phyloP scores from a whole-genome alignment of 1,140 invertebrate species.

The Habropoda laboriosa region DNA sequence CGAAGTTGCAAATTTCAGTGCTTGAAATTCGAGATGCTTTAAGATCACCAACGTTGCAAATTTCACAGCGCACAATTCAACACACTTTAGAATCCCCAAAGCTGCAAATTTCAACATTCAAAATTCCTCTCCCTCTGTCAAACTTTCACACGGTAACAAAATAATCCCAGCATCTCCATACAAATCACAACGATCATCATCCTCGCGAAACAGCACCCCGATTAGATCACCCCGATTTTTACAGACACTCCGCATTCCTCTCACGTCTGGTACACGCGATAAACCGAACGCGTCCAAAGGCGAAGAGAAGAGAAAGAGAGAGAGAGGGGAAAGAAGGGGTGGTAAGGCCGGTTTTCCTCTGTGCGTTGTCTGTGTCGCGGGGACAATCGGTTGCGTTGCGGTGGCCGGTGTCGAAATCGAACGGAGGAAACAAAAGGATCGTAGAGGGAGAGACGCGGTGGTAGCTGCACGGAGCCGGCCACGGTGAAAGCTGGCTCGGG shows the following conservation, averaged over 20 bases:
- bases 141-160: too few species aligned
- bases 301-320: neutral
- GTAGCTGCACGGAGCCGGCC: slow-evolving; percentile 16
- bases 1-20: too few species aligned
- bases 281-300: neutral
- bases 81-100: too few species aligned
- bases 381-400: slow-evolving; percentile 14
- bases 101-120: too few species aligned
- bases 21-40: too few species aligned
- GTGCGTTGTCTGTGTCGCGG: slow-evolving; percentile 4
- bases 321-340: too few species aligned
- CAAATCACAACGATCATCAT: neutral
- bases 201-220: too few species aligned
- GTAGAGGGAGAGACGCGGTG: slow-evolving; percentile 6
- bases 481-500: slow-evolving; percentile 59
- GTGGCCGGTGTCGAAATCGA: slow-evolving; percentile 46
- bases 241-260: neutral
- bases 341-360: too few species aligned
- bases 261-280: neutral
- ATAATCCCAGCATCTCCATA: neutral
- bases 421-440: slow-evolving; percentile 33
- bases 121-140: too few species aligned
- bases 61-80: too few species aligned
- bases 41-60: too few species aligned
- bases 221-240: neutral